Evolutionary conservation across 2,797 vertebrate species (phyloP), one percentile per base, ranked within the genome.

Genomic region (Tragelaphus oryx): DNA sequence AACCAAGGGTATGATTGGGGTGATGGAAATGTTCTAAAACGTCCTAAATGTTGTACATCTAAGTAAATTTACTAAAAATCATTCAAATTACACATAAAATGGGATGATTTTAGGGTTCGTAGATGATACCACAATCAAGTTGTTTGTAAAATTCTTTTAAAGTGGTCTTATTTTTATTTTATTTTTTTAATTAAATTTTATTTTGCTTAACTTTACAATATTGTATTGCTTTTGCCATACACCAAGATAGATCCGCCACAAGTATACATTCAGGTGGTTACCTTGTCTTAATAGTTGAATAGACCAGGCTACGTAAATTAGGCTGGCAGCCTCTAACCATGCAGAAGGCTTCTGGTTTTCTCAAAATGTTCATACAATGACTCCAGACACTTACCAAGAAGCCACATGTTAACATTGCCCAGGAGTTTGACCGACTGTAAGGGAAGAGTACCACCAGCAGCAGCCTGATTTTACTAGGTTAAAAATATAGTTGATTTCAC

Each of bases 381-480:
- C 65, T 87, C 65, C 84, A 87, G 85, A 91, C 90, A 37, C 37
- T 57, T 82, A 82, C 83, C 93, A 93, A 87, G 65, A 89, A 93
- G 84, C 68, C 57, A 41, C 87, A 76, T 60, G 75, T 87, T 92
- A 62, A 76, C 88, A 50, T 84, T 79, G 78, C 94, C 86, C 87
- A 82, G 68, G 83, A 95, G 20, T 46, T 65, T 68, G 78, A 89
- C 82, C 79, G 59, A 26, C 59, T 65, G 14, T 62, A 81, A 95
- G 54, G 79, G 52, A 26, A 82, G 91, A 75, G 44, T 37, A 89
- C 60, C 24, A 37, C 92, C 84, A 57, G 54, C 86, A 88, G 76
- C 41, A 95, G 60, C 33, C 82, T 88, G 59, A 74, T 89, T 55
- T 94, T 82, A 87, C 80, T 91, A 48, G 78, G 65, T 91, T 79